phyloP scores from a whole-genome alignment of 2,797 vertebrate genomes.

The Phalloptychus januarius region DNA sequence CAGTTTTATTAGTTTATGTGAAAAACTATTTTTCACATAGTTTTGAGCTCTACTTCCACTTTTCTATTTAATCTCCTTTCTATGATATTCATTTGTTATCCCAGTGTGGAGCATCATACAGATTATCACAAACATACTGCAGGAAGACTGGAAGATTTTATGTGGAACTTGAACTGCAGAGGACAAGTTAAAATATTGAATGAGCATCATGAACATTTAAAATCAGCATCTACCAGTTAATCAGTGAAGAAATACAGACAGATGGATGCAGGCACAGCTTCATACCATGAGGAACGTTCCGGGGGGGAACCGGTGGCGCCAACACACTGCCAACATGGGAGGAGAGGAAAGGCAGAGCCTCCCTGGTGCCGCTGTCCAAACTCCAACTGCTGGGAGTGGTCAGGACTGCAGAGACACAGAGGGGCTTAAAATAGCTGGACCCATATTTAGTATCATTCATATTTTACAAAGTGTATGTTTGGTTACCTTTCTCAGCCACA shows the following conservation, averaged over 20 bases:
- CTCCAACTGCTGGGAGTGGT: constrained; percentile 96
- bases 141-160: background rate
- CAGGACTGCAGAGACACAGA: constrained; percentile 78
- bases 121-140: background rate
- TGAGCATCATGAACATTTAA: background rate
- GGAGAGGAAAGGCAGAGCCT: constrained; percentile 87
- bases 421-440: background rate
- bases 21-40: no score
- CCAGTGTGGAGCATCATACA: background rate
- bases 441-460: no score
- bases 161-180: background rate
- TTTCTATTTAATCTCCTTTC: background rate
- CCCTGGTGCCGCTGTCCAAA: constrained; percentile 92
- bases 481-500: constrained; percentile 95
- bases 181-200: background rate
- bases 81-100: background rate
- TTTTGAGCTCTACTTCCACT: background rate
- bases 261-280: background rate
- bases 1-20: background rate
- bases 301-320: constrained; percentile 89
- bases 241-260: background rate
- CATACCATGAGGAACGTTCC: constrained; percentile 71
- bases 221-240: background rate
- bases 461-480: background rate
- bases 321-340: constrained; percentile 85